Evolutionary conservation across 2,797 vertebrate genomes (phyloP), one percentile per base, ranked within the genome.

Genomic region (Eurystomus glaucurus): DNA sequence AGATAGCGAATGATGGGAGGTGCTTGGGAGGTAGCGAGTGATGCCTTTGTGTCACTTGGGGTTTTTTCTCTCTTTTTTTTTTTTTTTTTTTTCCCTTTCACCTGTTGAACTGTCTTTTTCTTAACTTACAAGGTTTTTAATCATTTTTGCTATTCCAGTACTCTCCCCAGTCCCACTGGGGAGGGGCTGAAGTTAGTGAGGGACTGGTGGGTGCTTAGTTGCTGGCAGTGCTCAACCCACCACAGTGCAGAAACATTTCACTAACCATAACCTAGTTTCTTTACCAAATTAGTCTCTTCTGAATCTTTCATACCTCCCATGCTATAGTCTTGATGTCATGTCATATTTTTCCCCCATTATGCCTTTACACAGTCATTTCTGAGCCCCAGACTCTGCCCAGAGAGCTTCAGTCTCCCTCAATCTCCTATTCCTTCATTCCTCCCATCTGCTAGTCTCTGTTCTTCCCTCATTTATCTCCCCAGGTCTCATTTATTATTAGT

Each of bases 81-180:
- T 1, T 4, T 3, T 7, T 4, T 28, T 41, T 52, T 39, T 17
- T 16, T 1, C 4, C 4, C 20, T 57, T 68, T 74, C 61, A 74
- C 18, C 12, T 66, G 11, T 41, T 85, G 31, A 64, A 35, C 22
- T 41, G 11, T 25, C 28, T 60, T 62, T 78, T 51, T 54, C 28
- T 78, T 23, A 62, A 41, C 4, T 5, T 22, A 51, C 14, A 66
- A 25, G 5, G 15, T 33, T 80, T 69, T 64, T 11, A 33, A n/a
- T 50, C 1, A 16, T 45, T 80, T 94, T 88, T 60, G 3, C 6
- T 29, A 12, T 50, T 62, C 23, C 19, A 22, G 2, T 76, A 71
- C 6, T 66, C n/a, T 66, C 6, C 25, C 10, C 10, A 61, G 1
- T 46, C 23, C 17, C 1, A 0, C 25, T 64, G 31, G 45, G 7